A percentile compares a stretch with the other conserved stretches of the same genome.
These are phyloP conservation scores for Porites rus DNA, from an alignment of 92 coral and sea anemone genomes.

Conservation along the genomic window DNA sequence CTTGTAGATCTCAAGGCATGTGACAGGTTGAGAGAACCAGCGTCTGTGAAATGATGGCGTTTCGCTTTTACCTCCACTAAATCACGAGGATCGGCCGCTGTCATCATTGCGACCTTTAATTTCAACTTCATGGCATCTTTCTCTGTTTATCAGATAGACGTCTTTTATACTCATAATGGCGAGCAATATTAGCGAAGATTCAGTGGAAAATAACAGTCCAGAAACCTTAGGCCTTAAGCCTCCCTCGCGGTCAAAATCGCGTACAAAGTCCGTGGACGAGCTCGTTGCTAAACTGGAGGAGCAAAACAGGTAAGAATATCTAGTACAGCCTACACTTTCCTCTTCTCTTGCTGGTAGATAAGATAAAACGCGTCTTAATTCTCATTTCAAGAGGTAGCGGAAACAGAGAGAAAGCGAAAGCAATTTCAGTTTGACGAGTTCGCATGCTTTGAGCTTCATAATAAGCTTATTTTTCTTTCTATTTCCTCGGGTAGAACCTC, in stretches of 20 bases:
- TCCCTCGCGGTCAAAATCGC: conserved; percentile 37
- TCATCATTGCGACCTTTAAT: background rate
- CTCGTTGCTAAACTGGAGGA: conserved; percentile 80
- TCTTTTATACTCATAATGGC: conserved; percentile 28
- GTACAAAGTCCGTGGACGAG: conserved; percentile 74
- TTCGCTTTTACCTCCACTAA: background rate
- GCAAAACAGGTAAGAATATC: conserved; percentile 69
- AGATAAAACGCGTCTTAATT: background rate
- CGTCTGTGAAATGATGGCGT: background rate
- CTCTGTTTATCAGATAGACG: background rate
- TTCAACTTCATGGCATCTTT: conserved; percentile 32
- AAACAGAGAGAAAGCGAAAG: too few relatives aligned
- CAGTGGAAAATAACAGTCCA: conserved; percentile 9
- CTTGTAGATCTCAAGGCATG: background rate
- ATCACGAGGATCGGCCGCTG: background rate
- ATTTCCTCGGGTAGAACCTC: too few relatives aligned
- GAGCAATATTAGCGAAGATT: conserved; percentile 34
- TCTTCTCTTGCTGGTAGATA: background rate
- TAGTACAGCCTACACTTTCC: background rate
- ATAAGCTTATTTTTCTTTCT: too few relatives aligned
- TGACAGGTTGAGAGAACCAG: background rate
- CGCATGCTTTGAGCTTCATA: too few relatives aligned
- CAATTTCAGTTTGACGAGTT: too few relatives aligned
- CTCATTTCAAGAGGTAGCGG: too few relatives aligned
- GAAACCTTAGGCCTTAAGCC: conserved; percentile 6